phyloP scores from a whole-genome alignment of 2,888 invertebrate genomes.

The Noctua pronuba region DNA sequence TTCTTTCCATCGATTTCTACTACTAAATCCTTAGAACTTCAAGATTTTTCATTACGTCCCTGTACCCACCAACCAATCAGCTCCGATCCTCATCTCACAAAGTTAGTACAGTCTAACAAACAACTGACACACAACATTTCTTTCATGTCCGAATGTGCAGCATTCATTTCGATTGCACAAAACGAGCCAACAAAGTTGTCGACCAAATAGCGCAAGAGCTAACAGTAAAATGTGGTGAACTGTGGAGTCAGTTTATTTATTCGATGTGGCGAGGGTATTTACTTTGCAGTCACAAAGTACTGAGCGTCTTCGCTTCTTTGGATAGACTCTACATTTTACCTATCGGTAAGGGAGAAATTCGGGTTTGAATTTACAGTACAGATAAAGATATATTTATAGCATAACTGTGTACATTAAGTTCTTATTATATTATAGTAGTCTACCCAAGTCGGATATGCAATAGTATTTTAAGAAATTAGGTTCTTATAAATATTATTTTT shows the following conservation, averaged over 20 bases:
- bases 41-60: not conserved
- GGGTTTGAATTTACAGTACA: not conserved
- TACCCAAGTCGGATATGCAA: no score
- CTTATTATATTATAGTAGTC: no score
- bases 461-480: no score
- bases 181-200: conserved; percentile 46
- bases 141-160: conserved; percentile 9
- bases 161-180: conserved; percentile 31
- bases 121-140: conserved; percentile 1
- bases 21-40: not conserved
- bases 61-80: not conserved
- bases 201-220: conserved; percentile 27
- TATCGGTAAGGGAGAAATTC: not conserved
- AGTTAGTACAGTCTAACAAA: not conserved
- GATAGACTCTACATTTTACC: not conserved
- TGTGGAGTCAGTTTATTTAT: conserved; percentile 41
- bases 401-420: no score
- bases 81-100: not conserved
- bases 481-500: no score
- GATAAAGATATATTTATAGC: no score
- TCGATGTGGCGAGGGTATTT: conserved; percentile 32
- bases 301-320: not conserved
- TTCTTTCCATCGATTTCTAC: no score
- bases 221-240: conserved; percentile 28
- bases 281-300: conserved; percentile 43